A percentile compares a stretch with the other conserved stretches of the same genome.
phyloP scores from a whole-genome alignment of 2,888 invertebrate genomes.

The Pedicia rivosa region DNA sequence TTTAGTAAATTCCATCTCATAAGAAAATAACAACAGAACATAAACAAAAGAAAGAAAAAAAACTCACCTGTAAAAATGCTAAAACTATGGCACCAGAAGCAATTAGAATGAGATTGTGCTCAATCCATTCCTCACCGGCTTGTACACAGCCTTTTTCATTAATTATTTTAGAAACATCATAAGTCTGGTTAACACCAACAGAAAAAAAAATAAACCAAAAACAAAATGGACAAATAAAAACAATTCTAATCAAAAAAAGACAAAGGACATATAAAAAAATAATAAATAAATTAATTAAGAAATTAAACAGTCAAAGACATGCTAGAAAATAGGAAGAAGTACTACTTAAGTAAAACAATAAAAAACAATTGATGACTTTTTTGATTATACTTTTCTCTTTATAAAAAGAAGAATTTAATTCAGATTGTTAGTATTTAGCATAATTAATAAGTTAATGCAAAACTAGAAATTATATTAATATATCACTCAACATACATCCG shows the following conservation, averaged over 20 bases:
- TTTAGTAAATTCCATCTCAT: neutral
- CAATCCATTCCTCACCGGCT: conserved; percentile 89
- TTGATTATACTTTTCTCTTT: no score
- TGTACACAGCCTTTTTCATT: conserved; percentile 90
- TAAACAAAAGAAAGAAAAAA: conserved; percentile 13
- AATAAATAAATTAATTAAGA: conserved; percentile 5
- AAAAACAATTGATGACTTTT: no score
- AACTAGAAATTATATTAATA: no score
- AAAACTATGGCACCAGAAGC: conserved; percentile 76
- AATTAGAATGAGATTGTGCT: conserved; percentile 83
- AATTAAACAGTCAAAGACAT: neutral
- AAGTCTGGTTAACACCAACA: conserved; percentile 37
- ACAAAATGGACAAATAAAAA: no score
- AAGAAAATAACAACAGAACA: neutral
- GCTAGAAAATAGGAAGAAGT: conserved; percentile 3
- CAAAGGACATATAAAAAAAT: conserved; percentile 6
- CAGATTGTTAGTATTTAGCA: no score
- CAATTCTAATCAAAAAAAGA: no score
- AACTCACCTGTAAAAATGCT: conserved; percentile 85
- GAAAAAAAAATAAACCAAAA: conserved; percentile 12
- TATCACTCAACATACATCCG: no score
- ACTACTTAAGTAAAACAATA: neutral
- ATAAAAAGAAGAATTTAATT: no score
- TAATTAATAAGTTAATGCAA: no score
- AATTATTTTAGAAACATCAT: conserved; percentile 67